Conservation (phyloP, 2,113 vertebrate species). For the Prionailurus viverrinus region DNA sequence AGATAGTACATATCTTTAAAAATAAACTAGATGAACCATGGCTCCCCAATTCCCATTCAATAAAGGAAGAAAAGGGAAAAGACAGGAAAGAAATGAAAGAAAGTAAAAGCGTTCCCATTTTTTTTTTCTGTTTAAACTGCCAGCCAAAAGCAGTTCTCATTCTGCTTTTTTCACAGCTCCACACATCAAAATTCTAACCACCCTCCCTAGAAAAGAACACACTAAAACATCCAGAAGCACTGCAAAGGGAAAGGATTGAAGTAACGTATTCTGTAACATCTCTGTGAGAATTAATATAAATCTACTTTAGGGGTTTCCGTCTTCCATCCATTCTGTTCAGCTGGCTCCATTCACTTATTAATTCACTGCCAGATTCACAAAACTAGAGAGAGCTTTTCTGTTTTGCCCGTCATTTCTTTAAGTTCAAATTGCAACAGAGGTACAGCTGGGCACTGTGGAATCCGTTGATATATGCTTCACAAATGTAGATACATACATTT, state of each 20-base stretch:
- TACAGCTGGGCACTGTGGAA: background rate
- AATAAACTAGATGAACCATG: background rate
- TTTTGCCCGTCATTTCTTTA: background rate
- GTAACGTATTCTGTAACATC: background rate
- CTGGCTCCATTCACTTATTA: background rate
- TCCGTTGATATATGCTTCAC: background rate
- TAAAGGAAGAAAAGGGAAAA: background rate
- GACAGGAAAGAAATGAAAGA: background rate
- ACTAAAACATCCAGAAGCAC: background rate
- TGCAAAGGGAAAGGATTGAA: background rate
- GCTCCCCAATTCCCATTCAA: background rate
- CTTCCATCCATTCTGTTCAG: background rate
- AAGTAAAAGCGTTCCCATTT: accelerated
- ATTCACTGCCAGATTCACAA: background rate
- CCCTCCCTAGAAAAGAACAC: background rate
- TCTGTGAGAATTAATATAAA: background rate
- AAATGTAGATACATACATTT: background rate
- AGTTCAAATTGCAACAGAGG: background rate
- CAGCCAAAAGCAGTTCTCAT: background rate
- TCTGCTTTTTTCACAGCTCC: background rate
- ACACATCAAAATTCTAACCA: background rate
- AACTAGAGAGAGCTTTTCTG: background rate
- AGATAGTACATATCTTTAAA: background rate
- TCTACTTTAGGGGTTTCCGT: background rate
- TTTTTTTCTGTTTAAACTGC: background rate